Evolutionary conservation across 1,140 invertebrate genomes (phyloP), one percentile per base, ranked within the genome.

Genomic region (Papilio xuthus): DNA sequence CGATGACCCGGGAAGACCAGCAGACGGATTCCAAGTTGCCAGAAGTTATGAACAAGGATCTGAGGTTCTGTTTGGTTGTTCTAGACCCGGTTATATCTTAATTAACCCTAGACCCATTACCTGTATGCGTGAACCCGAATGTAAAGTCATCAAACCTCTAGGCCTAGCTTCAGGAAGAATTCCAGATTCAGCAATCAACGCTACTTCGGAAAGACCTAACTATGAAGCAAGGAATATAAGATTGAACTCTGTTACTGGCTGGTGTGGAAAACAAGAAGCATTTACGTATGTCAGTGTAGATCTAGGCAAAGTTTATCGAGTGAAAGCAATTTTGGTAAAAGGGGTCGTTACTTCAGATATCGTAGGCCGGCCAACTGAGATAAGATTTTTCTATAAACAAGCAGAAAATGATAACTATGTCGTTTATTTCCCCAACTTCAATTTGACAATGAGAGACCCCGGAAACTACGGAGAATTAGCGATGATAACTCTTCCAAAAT

Each of bases 231-330:
- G 95, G 87, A 98, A 99, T 88, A 96, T 99, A 4, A 95, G 98
- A n/a, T 89, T 99, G 13, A 98, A 98, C 89, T 98, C 98, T 2
- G 98, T 98, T 2, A 99, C 98, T 69, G 98, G 98, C 50, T 99
- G 98, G 98, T 99, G 98, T 94, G 98, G 97, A 32, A 97, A 98
- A 90, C 96, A 98, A 94, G 98, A 99, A 94, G 97, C 98, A 10
- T 99, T 99, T 85, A 99, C 98, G 1, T 99, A 99, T 86, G 97
- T 99, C 18, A 98, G 97, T 84, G 98, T 99, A 13, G 98, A 99
- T 93, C 94, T 99, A 70, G 98, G 98, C 72, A 96, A 97, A 93
- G 96, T 99, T 15, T 97, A 97, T 87, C 95, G 98, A 84, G 97
- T 99, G 0, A 99, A 98, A 94, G 97, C 97, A 4, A 98, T 99